Conservation (phyloP, 2,888 invertebrate genomes). For the Empis stercorea region DNA sequence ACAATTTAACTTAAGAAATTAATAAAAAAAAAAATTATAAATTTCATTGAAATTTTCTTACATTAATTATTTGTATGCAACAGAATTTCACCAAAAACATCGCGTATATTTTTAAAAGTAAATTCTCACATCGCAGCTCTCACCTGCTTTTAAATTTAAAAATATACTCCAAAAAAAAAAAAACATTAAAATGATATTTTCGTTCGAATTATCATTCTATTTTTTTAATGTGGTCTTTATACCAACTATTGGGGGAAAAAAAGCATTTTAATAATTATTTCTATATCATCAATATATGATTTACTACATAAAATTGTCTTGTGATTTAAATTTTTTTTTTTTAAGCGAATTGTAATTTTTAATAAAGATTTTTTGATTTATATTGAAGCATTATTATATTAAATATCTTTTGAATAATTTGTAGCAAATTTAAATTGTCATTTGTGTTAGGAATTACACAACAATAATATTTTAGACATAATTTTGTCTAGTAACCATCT, state of each 20-base stretch:
- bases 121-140: constrained; percentile 29
- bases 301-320: too few relatives aligned
- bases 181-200: too few relatives aligned
- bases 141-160: constrained; percentile 24
- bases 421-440: neutral
- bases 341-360: too few relatives aligned
- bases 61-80: neutral
- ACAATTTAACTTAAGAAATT: neutral
- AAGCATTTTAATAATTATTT: too few relatives aligned
- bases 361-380: too few relatives aligned
- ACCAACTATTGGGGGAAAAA: too few relatives aligned
- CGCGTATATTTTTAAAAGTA: constrained; percentile 22
- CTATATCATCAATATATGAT: too few relatives aligned
- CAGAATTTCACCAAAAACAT: constrained; percentile 18
- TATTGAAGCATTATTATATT: too few relatives aligned
- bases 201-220: constrained; percentile 1
- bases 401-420: too few relatives aligned
- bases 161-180: constrained; percentile 22
- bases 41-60: neutral
- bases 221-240: too few relatives aligned
- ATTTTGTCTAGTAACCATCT: constrained; percentile 45
- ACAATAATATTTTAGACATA: too few relatives aligned
- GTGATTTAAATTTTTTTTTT: too few relatives aligned
- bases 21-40: neutral
- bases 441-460: neutral